These are phyloP conservation scores for Aleiodes testaceus DNA, from an alignment of 2,888 invertebrate species.

Conservation along the genomic window DNA sequence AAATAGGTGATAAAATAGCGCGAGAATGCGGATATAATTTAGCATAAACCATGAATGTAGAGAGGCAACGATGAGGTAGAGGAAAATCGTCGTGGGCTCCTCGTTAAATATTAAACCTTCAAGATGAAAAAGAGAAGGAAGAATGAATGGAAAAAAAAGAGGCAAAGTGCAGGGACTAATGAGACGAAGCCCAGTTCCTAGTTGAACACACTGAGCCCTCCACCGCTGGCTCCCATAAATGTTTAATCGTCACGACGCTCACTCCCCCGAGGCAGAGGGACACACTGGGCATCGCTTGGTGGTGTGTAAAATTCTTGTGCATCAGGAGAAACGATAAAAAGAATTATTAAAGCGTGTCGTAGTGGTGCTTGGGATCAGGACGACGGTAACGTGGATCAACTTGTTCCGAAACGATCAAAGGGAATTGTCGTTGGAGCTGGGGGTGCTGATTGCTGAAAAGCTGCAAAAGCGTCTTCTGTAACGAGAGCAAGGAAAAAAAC, in stretches of 20 bases:
- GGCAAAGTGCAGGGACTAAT: constrained; percentile 45
- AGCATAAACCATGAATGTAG: background rate
- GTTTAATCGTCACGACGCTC: constrained; percentile 49
- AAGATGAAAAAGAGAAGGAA: constrained; percentile 24
- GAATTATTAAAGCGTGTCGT: constrained; percentile 63
- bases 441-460: constrained; percentile 37
- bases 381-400: constrained; percentile 39
- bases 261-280: constrained; percentile 22
- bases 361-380: constrained; percentile 47
- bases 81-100: constrained; percentile 14
- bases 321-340: constrained; percentile 57
- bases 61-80: background rate
- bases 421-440: constrained; percentile 46
- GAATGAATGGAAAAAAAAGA: constrained; percentile 25
- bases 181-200: constrained; percentile 46
- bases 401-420: constrained; percentile 53
- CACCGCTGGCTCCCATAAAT: constrained; percentile 43
- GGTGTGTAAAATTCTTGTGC: constrained; percentile 18
- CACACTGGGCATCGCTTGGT: constrained; percentile 19
- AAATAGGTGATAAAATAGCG: constrained; percentile 18
- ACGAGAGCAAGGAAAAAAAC: constrained; percentile 28
- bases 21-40: constrained; percentile 33
- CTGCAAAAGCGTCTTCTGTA: constrained; percentile 29
- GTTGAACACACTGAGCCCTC: constrained; percentile 39
- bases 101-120: constrained; percentile 44